These are phyloP conservation scores for Andrena haemorrhoa DNA, from an alignment of 2,888 invertebrate genomes.

Conservation along the genomic window DNA sequence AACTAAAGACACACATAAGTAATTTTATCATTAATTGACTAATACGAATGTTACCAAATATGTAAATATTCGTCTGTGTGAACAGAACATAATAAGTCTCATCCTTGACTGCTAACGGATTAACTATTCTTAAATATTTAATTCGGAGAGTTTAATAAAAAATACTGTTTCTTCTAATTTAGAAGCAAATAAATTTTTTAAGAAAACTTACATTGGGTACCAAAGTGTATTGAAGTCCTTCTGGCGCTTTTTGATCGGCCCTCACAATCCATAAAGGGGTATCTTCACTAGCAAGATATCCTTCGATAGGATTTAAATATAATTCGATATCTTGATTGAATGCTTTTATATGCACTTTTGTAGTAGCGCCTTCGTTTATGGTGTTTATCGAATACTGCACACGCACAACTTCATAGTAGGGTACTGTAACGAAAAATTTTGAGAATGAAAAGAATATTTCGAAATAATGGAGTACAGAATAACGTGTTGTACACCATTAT, in stretches of 20 bases:
- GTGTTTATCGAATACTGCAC: slow-evolving; percentile 64
- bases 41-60: too few species aligned
- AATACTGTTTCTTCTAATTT: neutral
- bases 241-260: slow-evolving; percentile 46
- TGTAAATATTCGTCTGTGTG: too few species aligned
- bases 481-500: neutral
- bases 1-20: too few species aligned
- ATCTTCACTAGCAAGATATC: slow-evolving; percentile 71
- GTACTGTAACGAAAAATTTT: slow-evolving; percentile 69
- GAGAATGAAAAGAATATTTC: slow-evolving; percentile 17
- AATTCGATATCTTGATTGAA: slow-evolving; percentile 71
- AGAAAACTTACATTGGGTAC: slow-evolving; percentile 19
- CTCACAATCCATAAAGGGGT: slow-evolving; percentile 76
- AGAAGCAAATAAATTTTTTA: neutral
- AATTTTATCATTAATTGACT: too few species aligned
- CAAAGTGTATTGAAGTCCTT: slow-evolving; percentile 21
- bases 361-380: neutral
- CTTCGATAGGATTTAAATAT: slow-evolving; percentile 76
- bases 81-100: too few species aligned
- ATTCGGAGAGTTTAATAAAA: neutral
- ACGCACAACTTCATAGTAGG: slow-evolving; percentile 77
- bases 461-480: neutral
- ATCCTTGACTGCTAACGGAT: too few species aligned
- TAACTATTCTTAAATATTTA: too few species aligned
- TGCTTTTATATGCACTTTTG: slow-evolving; percentile 61